These are phyloP conservation scores for Napeogenes inachia DNA, from an alignment of 2,888 invertebrate genomes.

Conservation along the genomic window DNA sequence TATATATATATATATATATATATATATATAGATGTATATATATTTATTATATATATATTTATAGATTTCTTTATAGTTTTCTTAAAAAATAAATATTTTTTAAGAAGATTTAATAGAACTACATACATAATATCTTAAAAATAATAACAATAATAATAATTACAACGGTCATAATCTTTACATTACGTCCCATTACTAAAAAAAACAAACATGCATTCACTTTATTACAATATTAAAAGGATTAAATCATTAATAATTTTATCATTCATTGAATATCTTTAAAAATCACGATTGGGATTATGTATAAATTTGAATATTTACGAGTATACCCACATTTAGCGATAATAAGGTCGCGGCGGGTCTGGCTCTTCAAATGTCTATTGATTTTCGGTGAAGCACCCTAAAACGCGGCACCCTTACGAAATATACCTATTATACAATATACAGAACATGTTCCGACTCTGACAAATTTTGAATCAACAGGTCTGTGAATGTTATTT, in stretches of 20 bases:
- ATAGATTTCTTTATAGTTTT: no score
- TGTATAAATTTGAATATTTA: slow-evolving; percentile 3
- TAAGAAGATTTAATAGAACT: no score
- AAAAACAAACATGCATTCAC: no score
- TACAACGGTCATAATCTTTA: no score
- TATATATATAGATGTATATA: no score
- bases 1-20: no score
- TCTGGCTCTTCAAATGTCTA: slow-evolving; percentile 7
- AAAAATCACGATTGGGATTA: not conserved
- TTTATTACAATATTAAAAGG: no score
- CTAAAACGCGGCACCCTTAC: slow-evolving; percentile 5
- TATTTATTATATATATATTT: no score
- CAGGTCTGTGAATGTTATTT: not conserved
- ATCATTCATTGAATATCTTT: not conserved
- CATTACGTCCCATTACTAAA: no score
- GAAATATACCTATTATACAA: slow-evolving; percentile 1
- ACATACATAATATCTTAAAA: no score
- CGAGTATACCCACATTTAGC: slow-evolving; percentile 7
- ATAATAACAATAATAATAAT: no score
- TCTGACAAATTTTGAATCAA: not conserved
- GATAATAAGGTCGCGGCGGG: slow-evolving; percentile 6
- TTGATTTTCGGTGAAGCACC: slow-evolving; percentile 5
- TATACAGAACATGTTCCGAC: not conserved
- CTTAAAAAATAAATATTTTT: no score
- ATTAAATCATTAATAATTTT: not conserved